Conservation (phyloP, 1,140 invertebrate genomes). For the Delia radicum region DNA sequence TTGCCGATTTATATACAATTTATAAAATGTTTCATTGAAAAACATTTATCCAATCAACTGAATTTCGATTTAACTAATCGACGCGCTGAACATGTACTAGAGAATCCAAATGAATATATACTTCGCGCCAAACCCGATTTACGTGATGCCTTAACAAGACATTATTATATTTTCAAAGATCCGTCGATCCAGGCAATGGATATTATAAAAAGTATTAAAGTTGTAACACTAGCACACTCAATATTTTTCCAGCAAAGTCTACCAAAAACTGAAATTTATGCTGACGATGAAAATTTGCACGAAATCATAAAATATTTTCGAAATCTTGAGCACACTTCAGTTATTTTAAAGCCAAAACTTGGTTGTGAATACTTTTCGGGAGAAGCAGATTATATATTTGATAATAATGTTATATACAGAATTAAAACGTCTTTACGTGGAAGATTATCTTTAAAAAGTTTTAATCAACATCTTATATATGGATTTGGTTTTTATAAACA, state of each 20-base stretch:
- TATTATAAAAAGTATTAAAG: not conserved
- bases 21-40: not conserved
- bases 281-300: not conserved
- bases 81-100: not conserved
- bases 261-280: not conserved
- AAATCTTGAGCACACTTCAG: not conserved
- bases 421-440: no score
- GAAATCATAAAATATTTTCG: not conserved
- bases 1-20: not conserved
- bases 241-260: not conserved
- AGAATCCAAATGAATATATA: not conserved
- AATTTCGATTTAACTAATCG: not conserved
- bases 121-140: not conserved
- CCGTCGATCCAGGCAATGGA: not conserved
- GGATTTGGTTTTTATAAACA: not conserved
- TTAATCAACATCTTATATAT: not conserved
- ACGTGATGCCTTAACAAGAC: not conserved
- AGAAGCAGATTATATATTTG: not conserved
- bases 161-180: not conserved
- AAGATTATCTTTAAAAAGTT: not conserved
- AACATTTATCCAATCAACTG: not conserved
- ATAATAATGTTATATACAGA: not conserved
- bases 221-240: not conserved
- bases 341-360: not conserved
- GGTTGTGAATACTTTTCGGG: not conserved